Evolutionary conservation across 2,113 vertebrate genomes (phyloP), one percentile per base, ranked within the genome.

Genomic region (Pteropus alecto): DNA sequence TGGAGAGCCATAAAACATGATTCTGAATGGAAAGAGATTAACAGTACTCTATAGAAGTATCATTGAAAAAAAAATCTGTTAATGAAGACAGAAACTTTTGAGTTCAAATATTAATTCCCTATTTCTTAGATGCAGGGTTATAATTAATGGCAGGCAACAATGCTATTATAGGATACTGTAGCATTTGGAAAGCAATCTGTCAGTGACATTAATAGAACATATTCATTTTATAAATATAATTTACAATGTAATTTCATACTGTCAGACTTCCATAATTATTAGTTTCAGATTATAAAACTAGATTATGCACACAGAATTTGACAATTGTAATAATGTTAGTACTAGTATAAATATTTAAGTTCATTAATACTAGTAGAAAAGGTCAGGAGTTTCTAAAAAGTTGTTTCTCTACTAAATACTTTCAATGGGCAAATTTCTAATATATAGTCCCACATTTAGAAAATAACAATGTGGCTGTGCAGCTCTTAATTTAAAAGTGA

Each of bases 161-260:
- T 84, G 93, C 60, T 87, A 58, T 97, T 96, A 92, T 16, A 92
- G 41, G 51, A 87, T 96, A 87, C 48, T 73, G 56, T 77, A 78
- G 30, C 51, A 73, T 86, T 96, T 97, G 74, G 73, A 89, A 95
- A 97, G 93, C 65, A 93, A 24, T 77, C 1, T 58, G 73, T 83
- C 96, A n/a, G 41, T 93, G 84, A 43, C 70, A 94, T 61, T 77
- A 96, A 90, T 58, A 89, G 79, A 93, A 60, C 35, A 95, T 19
- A 83, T 94, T 74, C n/a, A 73, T 87, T 95, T 96, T 94, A 87
- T 87, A 84, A 88, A 89, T 94, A 89, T 65, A 67, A 93, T 94
- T 94, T 97, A 77, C 67, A 95, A 11, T 93, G 33, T 86, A 95
- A 97, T 96, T 96, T 97, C 35, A 88, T 83, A 67, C 76, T 87